Conservation (phyloP, 2,797 vertebrate genomes). For the Rhinatrema bivittatum region DNA sequence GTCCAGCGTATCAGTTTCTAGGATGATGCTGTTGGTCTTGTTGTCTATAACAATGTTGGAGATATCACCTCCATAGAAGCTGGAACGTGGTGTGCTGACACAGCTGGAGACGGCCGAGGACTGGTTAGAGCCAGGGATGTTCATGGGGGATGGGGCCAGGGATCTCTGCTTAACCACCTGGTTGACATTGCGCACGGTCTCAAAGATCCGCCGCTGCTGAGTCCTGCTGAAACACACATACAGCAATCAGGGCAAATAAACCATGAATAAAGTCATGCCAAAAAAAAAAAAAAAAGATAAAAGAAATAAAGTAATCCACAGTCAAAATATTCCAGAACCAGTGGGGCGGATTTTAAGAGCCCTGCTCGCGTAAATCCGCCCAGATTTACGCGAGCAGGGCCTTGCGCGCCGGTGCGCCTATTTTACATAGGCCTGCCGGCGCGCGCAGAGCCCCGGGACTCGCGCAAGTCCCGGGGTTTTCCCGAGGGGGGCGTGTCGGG, state of each 20-base stretch:
- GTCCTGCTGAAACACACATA: slow-evolving; percentile 61
- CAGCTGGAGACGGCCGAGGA: slow-evolving; percentile 87
- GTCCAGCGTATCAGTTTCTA: slow-evolving; percentile 64
- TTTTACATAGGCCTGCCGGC: no score
- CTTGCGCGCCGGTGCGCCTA: no score
- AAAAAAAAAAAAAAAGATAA: background rate
- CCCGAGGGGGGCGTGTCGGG: no score
- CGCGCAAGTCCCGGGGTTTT: no score
- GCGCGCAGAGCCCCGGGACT: no score
- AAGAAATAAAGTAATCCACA: background rate
- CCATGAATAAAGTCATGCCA: background rate
- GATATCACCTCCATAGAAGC: slow-evolving; percentile 80
- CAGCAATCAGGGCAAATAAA: slow-evolving; percentile 47
- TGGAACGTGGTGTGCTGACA: slow-evolving; percentile 82
- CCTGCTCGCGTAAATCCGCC: no score
- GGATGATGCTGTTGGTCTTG: slow-evolving; percentile 78
- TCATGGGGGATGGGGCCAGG: slow-evolving; percentile 81
- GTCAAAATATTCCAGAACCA: no score
- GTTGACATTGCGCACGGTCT: slow-evolving; percentile 89
- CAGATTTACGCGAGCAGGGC: no score
- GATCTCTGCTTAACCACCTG: slow-evolving; percentile 85
- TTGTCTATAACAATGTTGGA: slow-evolving; percentile 76
- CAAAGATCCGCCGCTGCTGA: slow-evolving; percentile 87
- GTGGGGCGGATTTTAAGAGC: no score
- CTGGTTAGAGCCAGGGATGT: slow-evolving; percentile 97